Percentiles rank a stretch among this genome's conserved stretches.
Evolutionary conservation across 2,888 invertebrate species (phyloP).

Genomic region (Callimorpha dominula): DNA sequence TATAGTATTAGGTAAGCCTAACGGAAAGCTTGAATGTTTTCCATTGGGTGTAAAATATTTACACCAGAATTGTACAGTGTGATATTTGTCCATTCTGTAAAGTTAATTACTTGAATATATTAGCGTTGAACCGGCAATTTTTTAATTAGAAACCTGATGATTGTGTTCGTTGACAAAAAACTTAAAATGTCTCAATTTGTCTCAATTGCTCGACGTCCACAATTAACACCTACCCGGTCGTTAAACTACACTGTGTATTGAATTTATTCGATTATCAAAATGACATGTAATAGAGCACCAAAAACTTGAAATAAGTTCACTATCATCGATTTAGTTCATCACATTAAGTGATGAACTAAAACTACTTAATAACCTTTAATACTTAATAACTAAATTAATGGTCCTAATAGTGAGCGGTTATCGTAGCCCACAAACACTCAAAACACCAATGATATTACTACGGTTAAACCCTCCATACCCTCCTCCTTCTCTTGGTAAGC

Average conservation of each 20-base stretch:
- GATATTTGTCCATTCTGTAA: no score
- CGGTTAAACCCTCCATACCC: background rate
- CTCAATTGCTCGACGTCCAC: conserved; percentile 30
- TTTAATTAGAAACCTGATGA: conserved; percentile 12
- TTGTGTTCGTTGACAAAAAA: conserved; percentile 27
- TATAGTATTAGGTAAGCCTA: no score
- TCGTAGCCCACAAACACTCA: background rate
- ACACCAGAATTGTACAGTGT: no score
- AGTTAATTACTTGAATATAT: background rate
- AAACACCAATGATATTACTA: background rate
- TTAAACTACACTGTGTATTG: conserved; percentile 12
- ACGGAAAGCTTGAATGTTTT: no score
- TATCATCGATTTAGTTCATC: background rate
- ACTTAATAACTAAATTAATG: background rate
- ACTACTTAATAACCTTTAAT: background rate
- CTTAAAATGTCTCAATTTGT: conserved; percentile 38
- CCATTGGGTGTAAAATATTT: no score
- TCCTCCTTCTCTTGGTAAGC: background rate
- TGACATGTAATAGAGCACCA: background rate
- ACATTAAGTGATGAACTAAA: background rate
- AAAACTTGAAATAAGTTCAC: background rate
- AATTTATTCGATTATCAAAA: background rate
- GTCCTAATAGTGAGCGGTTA: background rate
- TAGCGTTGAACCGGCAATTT: conserved; percentile 16
- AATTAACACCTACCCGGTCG: conserved; percentile 44